A percentile compares a stretch with the other conserved stretches of the same genome.
These are phyloP conservation scores for Haemorhous mexicanus DNA, from an alignment of 2,113 vertebrate species.

Conservation along the genomic window DNA sequence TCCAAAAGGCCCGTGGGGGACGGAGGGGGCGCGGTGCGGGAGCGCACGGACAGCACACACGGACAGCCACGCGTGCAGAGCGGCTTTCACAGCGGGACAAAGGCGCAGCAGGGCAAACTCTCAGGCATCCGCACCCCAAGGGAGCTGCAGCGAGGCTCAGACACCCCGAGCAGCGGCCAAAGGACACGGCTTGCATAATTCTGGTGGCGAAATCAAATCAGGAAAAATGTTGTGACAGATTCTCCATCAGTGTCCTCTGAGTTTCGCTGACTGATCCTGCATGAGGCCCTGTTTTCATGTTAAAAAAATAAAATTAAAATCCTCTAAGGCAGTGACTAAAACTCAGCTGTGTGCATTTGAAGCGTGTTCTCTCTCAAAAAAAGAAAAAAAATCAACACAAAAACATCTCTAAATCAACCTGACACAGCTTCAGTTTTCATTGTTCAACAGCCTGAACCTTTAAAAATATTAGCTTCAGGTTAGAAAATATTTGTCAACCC, in stretches of 20 bases:
- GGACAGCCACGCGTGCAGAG: neutral
- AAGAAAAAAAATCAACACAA: neutral
- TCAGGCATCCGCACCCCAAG: neutral
- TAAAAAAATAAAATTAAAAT: neutral
- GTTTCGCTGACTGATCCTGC: neutral
- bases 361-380: neutral
- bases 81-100: neutral
- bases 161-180: neutral
- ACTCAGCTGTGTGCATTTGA: neutral
- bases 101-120: neutral
- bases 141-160: neutral
- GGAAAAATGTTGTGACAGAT: neutral
- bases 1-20: slow-evolving; percentile 64
- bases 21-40: neutral
- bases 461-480: neutral
- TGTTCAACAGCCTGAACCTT: neutral
- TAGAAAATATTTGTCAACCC: slow-evolving; percentile 40
- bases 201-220: neutral
- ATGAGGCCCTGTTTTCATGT: neutral
- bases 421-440: neutral
- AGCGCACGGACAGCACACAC: neutral
- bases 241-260: neutral
- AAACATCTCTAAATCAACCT: neutral
- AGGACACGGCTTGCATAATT: neutral
- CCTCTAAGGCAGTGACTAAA: neutral